Evolutionary conservation across 2,113 vertebrate genomes (phyloP).

Genomic region (Agapornis roseicollis): DNA sequence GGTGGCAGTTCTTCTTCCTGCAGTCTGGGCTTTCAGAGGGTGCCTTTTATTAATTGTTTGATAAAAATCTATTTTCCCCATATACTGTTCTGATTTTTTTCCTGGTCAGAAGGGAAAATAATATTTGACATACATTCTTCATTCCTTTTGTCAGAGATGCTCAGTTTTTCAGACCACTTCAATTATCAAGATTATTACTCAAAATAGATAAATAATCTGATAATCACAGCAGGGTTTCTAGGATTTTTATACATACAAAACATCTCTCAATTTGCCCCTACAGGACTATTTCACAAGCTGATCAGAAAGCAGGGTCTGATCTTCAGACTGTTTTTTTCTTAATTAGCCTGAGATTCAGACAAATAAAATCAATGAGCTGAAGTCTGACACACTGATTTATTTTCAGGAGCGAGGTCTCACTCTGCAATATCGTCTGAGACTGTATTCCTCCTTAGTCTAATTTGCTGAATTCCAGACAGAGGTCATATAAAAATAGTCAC

Average conservation of each 20-base stretch:
- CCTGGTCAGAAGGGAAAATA: background rate
- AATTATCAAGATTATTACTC: background rate
- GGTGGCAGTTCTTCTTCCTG: background rate
- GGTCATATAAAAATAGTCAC: conserved; percentile 14
- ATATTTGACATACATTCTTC: background rate
- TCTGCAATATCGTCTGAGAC: background rate
- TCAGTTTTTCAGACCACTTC: background rate
- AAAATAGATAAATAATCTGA: background rate
- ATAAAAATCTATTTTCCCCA: background rate
- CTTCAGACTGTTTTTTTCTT: background rate
- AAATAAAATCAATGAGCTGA: conserved; percentile 41
- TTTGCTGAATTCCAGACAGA: background rate
- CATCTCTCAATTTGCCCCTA: background rate
- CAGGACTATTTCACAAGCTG: background rate
- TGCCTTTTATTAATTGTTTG: background rate
- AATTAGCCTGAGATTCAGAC: conserved; percentile 18
- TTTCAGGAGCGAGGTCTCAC: background rate
- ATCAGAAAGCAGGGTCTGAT: background rate
- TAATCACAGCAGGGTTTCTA: background rate
- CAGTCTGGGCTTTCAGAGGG: background rate
- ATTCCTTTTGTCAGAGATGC: background rate
- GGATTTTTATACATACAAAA: background rate
- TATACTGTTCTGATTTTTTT: background rate
- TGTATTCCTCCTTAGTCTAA: background rate
- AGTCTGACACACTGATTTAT: conserved; percentile 23